Evolutionary conservation across 2,113 vertebrate species (phyloP).

Genomic region (Notarius lentiginosus): DNA sequence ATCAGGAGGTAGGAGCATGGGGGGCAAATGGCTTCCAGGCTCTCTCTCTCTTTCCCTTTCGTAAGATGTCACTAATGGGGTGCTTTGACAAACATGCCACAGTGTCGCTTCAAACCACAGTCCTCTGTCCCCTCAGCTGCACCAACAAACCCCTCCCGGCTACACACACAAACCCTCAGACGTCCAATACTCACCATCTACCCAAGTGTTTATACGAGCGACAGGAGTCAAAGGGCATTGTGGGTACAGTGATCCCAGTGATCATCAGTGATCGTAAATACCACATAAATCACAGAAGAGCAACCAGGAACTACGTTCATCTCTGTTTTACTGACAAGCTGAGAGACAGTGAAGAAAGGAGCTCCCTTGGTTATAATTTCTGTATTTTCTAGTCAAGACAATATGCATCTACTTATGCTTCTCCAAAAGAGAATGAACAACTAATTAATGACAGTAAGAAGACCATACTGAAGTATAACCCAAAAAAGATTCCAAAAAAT

Average conservation of each 20-base stretch:
- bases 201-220: conserved; percentile 42
- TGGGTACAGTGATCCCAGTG: conserved; percentile 32
- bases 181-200: conserved; percentile 49
- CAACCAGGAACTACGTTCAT: conserved; percentile 7
- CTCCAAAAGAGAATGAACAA: neutral
- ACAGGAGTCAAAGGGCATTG: conserved; percentile 32
- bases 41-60: conserved; percentile 47
- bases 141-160: conserved; percentile 57
- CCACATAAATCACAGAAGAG: conserved; percentile 22
- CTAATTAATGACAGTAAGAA: neutral
- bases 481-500: too few relatives aligned
- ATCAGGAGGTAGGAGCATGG: conserved; percentile 17
- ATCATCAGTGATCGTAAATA: conserved; percentile 38
- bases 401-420: neutral
- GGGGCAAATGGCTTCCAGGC: conserved; percentile 79
- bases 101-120: conserved; percentile 48
- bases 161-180: conserved; percentile 49
- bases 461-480: neutral
- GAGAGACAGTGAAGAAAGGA: neutral
- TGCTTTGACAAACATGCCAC: conserved; percentile 52
- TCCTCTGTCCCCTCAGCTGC: conserved; percentile 60
- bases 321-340: conserved; percentile 5
- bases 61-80: conserved; percentile 53
- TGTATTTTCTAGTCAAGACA: neutral
- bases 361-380: too few relatives aligned